phyloP scores from a whole-genome alignment of 2,888 invertebrate species.

The Morpho deidamia region DNA sequence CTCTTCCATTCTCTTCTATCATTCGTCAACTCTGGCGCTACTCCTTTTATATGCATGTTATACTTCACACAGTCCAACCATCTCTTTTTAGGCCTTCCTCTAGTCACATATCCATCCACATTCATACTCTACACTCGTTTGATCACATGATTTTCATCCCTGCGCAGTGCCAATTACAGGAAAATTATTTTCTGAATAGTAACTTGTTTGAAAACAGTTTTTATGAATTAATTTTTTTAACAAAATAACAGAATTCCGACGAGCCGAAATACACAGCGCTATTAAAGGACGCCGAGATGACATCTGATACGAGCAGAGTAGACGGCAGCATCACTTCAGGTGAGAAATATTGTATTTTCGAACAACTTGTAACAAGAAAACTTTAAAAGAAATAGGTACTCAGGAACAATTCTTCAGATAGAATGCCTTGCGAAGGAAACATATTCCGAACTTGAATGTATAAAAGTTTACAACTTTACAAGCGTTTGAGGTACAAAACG shows the following conservation, averaged over 20 bases:
- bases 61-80: too few species aligned
- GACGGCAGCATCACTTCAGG: conserved; percentile 49
- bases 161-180: too few species aligned
- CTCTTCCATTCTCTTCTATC: too few species aligned
- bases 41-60: too few species aligned
- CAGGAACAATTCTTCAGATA: background rate
- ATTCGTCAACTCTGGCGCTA: too few species aligned
- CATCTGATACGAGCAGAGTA: conserved; percentile 53
- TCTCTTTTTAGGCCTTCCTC: too few species aligned
- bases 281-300: conserved; percentile 75
- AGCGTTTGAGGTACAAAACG: background rate
- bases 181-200: too few species aligned
- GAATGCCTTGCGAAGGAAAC: too few species aligned
- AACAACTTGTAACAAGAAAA: conserved; percentile 13
- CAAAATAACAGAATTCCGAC: conserved; percentile 65
- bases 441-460: too few species aligned
- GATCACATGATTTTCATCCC: too few species aligned
- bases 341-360: conserved; percentile 22
- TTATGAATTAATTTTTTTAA: conserved; percentile 10
- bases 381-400: background rate
- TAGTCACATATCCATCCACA: too few species aligned
- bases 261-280: conserved; percentile 79
- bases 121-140: too few species aligned
- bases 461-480: background rate
- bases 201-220: background rate